Conservation (phyloP, 2,113 vertebrate species). For the Phalacrocorax aristotelis region DNA sequence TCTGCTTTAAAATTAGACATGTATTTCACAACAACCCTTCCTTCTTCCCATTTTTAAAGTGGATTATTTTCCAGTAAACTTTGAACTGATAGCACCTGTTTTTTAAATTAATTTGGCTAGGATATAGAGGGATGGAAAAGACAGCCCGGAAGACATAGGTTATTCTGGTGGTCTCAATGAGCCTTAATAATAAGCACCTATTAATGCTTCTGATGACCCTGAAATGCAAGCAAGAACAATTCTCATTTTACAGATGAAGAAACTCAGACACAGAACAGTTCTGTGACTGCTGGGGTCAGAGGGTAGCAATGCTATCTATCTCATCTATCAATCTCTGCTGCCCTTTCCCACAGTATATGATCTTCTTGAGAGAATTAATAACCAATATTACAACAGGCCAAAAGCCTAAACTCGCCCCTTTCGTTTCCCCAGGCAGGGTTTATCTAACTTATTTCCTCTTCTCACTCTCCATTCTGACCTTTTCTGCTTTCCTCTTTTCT, state of each 20-base stretch:
- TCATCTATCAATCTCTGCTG: constrained; percentile 5
- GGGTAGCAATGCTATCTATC: background rate
- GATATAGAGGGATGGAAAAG: background rate
- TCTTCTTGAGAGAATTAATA: constrained; percentile 32
- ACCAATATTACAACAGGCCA: background rate
- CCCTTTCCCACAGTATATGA: constrained; percentile 10
- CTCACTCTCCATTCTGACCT: background rate
- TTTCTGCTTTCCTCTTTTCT: background rate
- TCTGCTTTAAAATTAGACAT: background rate
- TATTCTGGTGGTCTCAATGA: background rate
- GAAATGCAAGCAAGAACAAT: background rate
- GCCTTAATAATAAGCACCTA: background rate
- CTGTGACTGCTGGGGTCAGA: background rate
- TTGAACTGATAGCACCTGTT: background rate
- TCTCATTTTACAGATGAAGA: background rate
- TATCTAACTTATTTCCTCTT: constrained; percentile 23
- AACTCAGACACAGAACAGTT: background rate
- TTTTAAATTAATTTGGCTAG: background rate
- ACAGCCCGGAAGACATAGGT: background rate
- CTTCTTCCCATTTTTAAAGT: background rate
- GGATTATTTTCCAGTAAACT: background rate
- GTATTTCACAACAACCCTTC: background rate
- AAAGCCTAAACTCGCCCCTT: background rate
- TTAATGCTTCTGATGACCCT: background rate
- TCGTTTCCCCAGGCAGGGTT: background rate